Evolutionary conservation across 2,113 vertebrate species (phyloP), one percentile per base, ranked within the genome.

Genomic region (Forbesichthys agassizii): DNA sequence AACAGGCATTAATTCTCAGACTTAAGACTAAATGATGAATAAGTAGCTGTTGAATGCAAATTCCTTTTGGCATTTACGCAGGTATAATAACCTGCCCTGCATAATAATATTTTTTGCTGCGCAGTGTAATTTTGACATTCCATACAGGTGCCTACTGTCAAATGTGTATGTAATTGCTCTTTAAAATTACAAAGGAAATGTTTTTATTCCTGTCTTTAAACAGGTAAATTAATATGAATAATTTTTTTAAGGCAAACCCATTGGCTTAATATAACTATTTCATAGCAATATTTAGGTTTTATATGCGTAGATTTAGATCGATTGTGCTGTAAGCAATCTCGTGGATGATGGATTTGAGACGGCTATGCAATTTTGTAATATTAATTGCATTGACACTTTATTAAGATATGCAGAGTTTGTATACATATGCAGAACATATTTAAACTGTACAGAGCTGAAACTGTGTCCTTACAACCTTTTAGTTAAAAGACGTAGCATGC

Each of bases 361-460:
- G 69, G 66, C 87, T 92, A 91, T 93, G 90, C 90, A 92, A 90
- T 87, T 88, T 82, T 85, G 66, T 85, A 75, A 75, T 82, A 73
- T 83, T 78, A 74, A 85, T 89, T 90, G 85, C 89, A 88, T 85
- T 57, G 90, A 91, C 92, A 92, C 91, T 93, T 93, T 93, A 92
- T 86, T 61, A 83, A 64, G 58, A 78, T 79, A 80, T 80, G 74
- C 81, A 79, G 71, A 79, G 80, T 69, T 86, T 72, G 75, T 78
- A 87, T 82, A 77, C 77, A 85, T 78, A 80, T 27, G 27, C 27
- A 84, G 82, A 80, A 90, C 88, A 88, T 90, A 86, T 87, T 91
- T 89, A 78, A 79, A 76, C 61, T 89, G 86, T 86, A 88, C 86
- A 87, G 87, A 84, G 16, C 80, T 73, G 59, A 62, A 82, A 59